Evolutionary conservation across 1,140 invertebrate genomes (phyloP).

Genomic region (Heterodera schachtii): DNA sequence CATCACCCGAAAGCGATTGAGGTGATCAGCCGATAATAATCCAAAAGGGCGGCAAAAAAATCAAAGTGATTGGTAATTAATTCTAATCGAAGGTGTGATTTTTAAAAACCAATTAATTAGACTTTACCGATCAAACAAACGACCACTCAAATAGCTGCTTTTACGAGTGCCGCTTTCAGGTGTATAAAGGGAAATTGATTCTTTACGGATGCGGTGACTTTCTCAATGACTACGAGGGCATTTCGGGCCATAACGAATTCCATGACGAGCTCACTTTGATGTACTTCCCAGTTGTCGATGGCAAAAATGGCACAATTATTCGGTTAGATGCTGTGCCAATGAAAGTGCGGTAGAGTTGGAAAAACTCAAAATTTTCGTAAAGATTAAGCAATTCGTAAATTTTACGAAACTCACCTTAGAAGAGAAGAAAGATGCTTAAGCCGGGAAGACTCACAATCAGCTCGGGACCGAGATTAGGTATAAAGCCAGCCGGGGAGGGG

Average conservation of each 20-base stretch:
- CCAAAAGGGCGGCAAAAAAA: no score
- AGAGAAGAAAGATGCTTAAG: no score
- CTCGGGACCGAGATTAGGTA: no score
- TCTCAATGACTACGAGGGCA: constrained; percentile 25
- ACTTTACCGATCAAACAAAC: no score
- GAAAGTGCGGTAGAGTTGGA: not conserved
- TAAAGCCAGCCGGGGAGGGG: no score
- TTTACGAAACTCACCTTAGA: no score
- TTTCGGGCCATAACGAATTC: constrained; percentile 14
- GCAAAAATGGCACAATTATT: constrained; percentile 3
- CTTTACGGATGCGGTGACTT: constrained; percentile 28
- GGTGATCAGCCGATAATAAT: not conserved
- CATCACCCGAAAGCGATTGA: constrained; percentile 21
- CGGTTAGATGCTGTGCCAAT: constrained; percentile 9
- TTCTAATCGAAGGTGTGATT: no score
- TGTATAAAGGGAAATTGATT: constrained; percentile 16
- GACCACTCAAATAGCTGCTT: no score
- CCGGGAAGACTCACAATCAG: no score
- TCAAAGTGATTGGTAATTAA: not conserved
- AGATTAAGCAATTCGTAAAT: no score
- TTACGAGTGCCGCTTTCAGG: not conserved
- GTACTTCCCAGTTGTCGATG: constrained; percentile 19
- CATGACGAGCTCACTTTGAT: constrained; percentile 17
- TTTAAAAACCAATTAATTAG: no score
- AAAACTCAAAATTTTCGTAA: not conserved